These are phyloP conservation scores for Perognathus longimembris DNA, from an alignment of 2,113 vertebrate genomes.

Conservation along the genomic window DNA sequence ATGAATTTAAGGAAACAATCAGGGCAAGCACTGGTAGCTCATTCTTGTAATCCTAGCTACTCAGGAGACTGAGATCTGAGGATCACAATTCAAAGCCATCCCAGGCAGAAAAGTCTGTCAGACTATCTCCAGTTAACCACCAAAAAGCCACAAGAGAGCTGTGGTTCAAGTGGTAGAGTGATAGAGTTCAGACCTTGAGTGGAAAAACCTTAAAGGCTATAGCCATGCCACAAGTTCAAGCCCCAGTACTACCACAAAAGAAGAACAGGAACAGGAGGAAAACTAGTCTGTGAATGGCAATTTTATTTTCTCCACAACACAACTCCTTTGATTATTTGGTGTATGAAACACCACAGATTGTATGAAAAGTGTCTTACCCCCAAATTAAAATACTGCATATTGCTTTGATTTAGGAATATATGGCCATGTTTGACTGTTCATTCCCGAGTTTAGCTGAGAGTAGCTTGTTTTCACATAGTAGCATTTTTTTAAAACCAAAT, in stretches of 20 bases:
- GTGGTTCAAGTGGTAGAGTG: too few relatives aligned
- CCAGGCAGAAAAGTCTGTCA: too few relatives aligned
- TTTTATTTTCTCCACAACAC: background rate
- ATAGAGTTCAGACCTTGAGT: too few relatives aligned
- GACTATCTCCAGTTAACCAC: too few relatives aligned
- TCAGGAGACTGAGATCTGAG: too few relatives aligned
- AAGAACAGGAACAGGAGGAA: background rate
- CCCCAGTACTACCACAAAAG: too few relatives aligned
- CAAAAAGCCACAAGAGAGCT: too few relatives aligned
- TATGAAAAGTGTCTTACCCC: background rate
- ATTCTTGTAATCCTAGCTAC: too few relatives aligned
- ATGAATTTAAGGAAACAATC: background rate
- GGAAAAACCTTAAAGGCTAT: too few relatives aligned
- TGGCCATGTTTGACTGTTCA: background rate
- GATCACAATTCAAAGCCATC: too few relatives aligned
- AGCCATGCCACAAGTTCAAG: too few relatives aligned
- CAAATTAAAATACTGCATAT: background rate
- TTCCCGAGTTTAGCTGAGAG: slow-evolving; percentile 36
- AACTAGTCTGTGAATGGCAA: background rate
- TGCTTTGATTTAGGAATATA: slow-evolving; percentile 12
- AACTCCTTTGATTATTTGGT: background rate
- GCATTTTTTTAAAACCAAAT: slow-evolving; percentile 25
- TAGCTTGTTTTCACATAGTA: slow-evolving; percentile 10
- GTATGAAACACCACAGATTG: background rate
- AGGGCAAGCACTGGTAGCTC: too few relatives aligned